Evolutionary conservation across 2,888 invertebrate species (phyloP), one percentile per base, ranked within the genome.

Genomic region (Caradrina clavipalpis): DNA sequence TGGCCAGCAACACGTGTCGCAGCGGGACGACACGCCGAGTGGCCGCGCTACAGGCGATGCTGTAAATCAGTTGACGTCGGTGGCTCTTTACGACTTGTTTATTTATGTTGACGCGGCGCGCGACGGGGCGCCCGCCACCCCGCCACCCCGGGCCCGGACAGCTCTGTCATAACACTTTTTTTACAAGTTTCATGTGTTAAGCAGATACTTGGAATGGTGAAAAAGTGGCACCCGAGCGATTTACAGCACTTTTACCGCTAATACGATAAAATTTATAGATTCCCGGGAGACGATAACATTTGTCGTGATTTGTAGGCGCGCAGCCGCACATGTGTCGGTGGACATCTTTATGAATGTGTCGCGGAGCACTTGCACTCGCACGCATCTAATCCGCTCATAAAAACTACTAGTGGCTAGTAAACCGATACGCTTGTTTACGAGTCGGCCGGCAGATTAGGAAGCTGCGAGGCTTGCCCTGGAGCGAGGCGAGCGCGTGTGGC

Each of bases 231-330:
- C 56, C 73, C 65, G 63, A 50, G 69, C 82, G 81, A 88, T 88
- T 89, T 88, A 88, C 88, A 82, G 69, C 87, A 81, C 82, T 80
- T 78, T 85, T 87, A 88, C 85, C 74, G 84, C 87, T 91, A 90
- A 92, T 88, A 82, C 84, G 87, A 89, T 89, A 89, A 85, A 86
- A 91, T 91, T 91, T 89, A 92, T 92, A 64, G 89, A 84, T 90
- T 92, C 92, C 84, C 85, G 89, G 90, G 90, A 90, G 88, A 74
- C 80, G 74, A 78, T 73, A 82, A 71, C 65, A 67, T 69, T 50
- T 53, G 60, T 56, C 49, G 39, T 69, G 78, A 76, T 82, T 73
- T 76, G 80, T 68, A 58, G 57, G 22, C 56, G 42, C 35, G 35
- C 35, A 35, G 35, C 8, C 35, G 35, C 78, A 84, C 82, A 76